phyloP scores from a whole-genome alignment of 1,140 invertebrate species.

The Luehdorfia chinensis region DNA sequence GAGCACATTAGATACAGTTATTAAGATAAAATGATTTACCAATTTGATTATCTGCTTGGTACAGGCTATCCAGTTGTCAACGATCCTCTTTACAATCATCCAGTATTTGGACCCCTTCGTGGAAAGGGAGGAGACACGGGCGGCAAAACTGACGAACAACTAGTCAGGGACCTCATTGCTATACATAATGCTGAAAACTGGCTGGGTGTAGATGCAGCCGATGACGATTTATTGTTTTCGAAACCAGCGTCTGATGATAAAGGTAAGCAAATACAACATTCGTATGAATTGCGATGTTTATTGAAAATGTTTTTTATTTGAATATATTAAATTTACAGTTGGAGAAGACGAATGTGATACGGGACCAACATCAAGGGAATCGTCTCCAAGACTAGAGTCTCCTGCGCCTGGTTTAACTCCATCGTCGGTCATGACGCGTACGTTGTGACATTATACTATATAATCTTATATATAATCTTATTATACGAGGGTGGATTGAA shows the following conservation, averaged over 20 bases:
- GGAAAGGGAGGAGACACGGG: conserved; percentile 95
- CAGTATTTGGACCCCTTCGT: conserved; percentile 92
- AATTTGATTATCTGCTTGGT: too few relatives aligned
- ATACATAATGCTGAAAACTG: conserved; percentile 96
- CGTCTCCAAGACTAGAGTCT: conserved; percentile 80
- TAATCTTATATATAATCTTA: too few relatives aligned
- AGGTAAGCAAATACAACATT: conserved; percentile 42
- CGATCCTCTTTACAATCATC: conserved; percentile 96
- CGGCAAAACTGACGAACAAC: conserved; percentile 92
- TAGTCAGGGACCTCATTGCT: conserved; percentile 92
- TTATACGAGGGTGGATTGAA: too few relatives aligned
- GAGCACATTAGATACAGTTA: too few relatives aligned
- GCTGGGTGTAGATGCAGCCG: conserved; percentile 91
- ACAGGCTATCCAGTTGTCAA: conserved; percentile 97
- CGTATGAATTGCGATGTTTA: conserved; percentile 5
- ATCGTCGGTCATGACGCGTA: conserved; percentile 62
- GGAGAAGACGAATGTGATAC: conserved; percentile 78
- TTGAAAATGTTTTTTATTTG: too few relatives aligned
- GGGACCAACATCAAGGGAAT: conserved; percentile 80
- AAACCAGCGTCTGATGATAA: conserved; percentile 84
- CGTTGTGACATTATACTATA: conserved; percentile 27
- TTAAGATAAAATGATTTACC: too few relatives aligned
- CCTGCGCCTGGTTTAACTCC: conserved; percentile 66
- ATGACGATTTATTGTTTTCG: conserved; percentile 87
- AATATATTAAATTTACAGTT: conserved; percentile 27